Conservation (phyloP, 2,113 vertebrate genomes). For the Malurus elegans region DNA sequence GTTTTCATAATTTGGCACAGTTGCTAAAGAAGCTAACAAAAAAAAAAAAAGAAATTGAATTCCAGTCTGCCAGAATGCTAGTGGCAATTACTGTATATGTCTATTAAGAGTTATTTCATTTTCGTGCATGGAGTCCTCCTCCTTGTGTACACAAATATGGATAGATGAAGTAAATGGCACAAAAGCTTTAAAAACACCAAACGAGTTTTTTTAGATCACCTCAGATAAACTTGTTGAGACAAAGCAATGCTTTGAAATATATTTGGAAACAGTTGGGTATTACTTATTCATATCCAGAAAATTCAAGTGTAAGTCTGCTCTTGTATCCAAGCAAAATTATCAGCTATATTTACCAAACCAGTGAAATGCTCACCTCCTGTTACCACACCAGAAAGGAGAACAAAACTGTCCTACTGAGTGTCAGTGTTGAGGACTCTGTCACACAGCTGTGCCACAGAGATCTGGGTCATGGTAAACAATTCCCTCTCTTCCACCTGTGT, state of each 20-base stretch:
- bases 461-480: background rate
- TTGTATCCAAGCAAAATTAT: background rate
- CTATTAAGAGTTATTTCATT: background rate
- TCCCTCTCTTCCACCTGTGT: background rate
- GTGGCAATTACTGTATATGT: background rate
- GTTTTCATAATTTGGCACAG: background rate
- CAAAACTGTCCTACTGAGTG: background rate
- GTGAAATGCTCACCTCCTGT: background rate
- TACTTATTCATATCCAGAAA: background rate
- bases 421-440: background rate
- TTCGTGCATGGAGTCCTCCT: background rate
- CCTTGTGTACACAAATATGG: background rate
- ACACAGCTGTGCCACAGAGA: background rate
- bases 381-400: background rate
- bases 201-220: background rate
- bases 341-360: background rate
- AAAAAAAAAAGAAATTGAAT: background rate
- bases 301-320: background rate
- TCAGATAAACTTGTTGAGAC: background rate
- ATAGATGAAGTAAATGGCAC: background rate
- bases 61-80: background rate
- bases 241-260: background rate
- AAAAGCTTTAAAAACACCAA: background rate
- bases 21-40: background rate
- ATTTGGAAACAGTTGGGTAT: background rate